A percentile compares a stretch with the other conserved stretches of the same genome.
phyloP scores from a whole-genome alignment of 2,797 vertebrate genomes.

The Chelonia mydas region DNA sequence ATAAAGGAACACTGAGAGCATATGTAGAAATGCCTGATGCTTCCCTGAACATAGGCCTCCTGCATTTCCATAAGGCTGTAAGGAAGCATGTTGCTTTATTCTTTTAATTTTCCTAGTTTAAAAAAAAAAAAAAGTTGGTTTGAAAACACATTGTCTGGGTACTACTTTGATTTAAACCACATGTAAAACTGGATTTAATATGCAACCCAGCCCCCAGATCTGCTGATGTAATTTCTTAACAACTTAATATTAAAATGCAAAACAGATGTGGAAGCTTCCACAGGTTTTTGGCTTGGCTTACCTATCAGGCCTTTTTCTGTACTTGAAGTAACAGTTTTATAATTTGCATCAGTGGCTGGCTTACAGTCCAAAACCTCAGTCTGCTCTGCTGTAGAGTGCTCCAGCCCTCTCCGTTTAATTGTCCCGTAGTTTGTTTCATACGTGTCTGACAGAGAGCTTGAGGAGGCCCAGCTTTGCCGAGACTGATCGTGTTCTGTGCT shows the following conservation, averaged over 20 bases:
- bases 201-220: slow-evolving; percentile 56
- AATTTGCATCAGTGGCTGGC: slow-evolving; percentile 84
- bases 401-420: slow-evolving; percentile 87
- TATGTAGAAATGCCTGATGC: not conserved
- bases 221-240: slow-evolving; percentile 42
- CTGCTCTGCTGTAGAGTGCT: slow-evolving; percentile 71
- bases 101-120: not conserved
- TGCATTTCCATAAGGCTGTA: not conserved
- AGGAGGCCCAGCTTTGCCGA: slow-evolving; percentile 93
- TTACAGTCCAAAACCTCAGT: slow-evolving; percentile 78
- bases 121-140: not conserved
- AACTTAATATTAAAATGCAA: slow-evolving; percentile 34
- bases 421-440: slow-evolving; percentile 92
- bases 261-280: slow-evolving; percentile 43
- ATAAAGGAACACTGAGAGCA: not conserved
- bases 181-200: slow-evolving; percentile 55
- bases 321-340: slow-evolving; percentile 96
- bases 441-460: slow-evolving; percentile 90
- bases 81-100: not conserved
- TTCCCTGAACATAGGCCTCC: not conserved
- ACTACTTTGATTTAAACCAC: not conserved
- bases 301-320: slow-evolving; percentile 98
- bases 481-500: slow-evolving; percentile 81
- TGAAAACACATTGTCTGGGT: not conserved
- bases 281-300: slow-evolving; percentile 79